Evolutionary conservation across 1,140 invertebrate species (phyloP).

Genomic region (Brachionus manjavacas): DNA sequence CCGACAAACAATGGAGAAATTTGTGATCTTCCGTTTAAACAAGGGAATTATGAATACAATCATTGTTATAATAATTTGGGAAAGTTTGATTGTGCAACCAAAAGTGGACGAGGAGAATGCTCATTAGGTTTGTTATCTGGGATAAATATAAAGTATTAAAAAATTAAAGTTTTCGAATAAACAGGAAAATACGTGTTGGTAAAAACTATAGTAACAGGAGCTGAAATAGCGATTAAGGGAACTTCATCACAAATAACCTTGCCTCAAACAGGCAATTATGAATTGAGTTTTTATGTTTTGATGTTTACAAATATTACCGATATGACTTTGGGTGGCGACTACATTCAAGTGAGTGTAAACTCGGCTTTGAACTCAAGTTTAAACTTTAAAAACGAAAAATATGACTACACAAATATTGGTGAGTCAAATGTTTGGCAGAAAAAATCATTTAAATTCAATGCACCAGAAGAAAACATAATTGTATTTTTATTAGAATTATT

Average conservation of each 20-base stretch:
- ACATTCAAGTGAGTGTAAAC: not conserved
- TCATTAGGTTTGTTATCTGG: not conserved
- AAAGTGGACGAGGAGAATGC: not conserved
- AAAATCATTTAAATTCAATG: not conserved
- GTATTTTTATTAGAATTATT: not conserved
- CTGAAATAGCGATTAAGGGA: not conserved
- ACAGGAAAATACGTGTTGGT: not conserved
- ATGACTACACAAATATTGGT: not conserved
- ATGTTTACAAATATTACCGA: constrained; percentile 12
- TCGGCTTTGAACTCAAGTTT: not conserved
- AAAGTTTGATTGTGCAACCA: not conserved
- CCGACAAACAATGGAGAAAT: not conserved
- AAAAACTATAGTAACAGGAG: not conserved
- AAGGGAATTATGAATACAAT: not conserved
- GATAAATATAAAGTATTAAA: not conserved
- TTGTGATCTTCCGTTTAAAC: not conserved
- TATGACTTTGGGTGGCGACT: not conserved
- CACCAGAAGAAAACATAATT: not conserved
- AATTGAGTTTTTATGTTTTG: not conserved
- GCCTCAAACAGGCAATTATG: not conserved
- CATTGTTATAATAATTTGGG: not conserved
- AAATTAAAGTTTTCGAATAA: not conserved
- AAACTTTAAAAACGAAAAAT: not conserved
- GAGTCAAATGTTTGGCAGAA: not conserved
- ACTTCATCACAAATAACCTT: not conserved